Evolutionary conservation across 2,888 invertebrate species (phyloP).

Genomic region (Eupithecia vulgata): DNA sequence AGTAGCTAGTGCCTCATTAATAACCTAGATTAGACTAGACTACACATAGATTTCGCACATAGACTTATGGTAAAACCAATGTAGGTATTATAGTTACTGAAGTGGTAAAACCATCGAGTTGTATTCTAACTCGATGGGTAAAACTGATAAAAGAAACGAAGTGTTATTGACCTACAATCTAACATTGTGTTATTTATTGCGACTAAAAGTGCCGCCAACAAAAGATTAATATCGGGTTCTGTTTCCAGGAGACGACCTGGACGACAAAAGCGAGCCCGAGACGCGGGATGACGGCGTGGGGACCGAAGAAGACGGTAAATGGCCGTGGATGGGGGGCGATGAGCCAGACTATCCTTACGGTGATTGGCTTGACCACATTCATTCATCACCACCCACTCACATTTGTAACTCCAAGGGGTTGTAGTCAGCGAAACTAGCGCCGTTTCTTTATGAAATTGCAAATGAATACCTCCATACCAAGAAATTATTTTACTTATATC

Average conservation of each 20-base stretch:
- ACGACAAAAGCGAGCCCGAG: constrained; percentile 44
- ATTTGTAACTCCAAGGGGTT: neutral
- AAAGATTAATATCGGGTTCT: neutral
- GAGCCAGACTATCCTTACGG: constrained; percentile 75
- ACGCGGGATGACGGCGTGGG: constrained; percentile 52
- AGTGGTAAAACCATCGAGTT: too few relatives aligned
- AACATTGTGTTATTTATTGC: too few relatives aligned
- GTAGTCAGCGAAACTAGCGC: neutral
- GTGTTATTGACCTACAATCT: too few relatives aligned
- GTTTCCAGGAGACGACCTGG: constrained; percentile 51
- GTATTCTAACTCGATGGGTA: too few relatives aligned
- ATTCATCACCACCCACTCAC: constrained; percentile 27
- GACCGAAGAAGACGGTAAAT: constrained; percentile 74
- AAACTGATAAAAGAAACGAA: neutral
- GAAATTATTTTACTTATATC: too few relatives aligned
- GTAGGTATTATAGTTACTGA: too few relatives aligned
- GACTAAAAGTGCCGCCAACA: too few relatives aligned
- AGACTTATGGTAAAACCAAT: too few relatives aligned
- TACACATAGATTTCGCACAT: too few relatives aligned
- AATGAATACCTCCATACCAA: too few relatives aligned
- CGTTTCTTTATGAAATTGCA: neutral
- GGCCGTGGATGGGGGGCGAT: constrained; percentile 65
- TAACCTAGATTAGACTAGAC: too few relatives aligned
- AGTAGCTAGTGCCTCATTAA: too few relatives aligned
- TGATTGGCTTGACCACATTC: constrained; percentile 60